These are phyloP conservation scores for Sesia bembeciformis DNA, from an alignment of 2,888 invertebrate species.

Conservation along the genomic window DNA sequence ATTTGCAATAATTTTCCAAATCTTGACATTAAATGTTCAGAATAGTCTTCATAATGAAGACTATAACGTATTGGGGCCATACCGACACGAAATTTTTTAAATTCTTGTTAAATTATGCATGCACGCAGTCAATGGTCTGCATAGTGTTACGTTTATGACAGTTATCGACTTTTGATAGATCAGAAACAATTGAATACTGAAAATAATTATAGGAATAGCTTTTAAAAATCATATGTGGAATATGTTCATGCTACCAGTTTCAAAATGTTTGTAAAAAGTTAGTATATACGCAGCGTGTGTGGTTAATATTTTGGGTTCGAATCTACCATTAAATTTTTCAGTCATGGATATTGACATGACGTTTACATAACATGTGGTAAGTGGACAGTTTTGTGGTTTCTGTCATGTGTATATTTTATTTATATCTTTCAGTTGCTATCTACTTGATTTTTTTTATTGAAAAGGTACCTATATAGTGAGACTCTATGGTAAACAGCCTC, in stretches of 20 bases:
- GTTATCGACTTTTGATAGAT: conserved; percentile 1
- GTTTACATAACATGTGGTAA: background rate
- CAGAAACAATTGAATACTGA: conserved; percentile 24
- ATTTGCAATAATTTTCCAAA: conserved; percentile 82
- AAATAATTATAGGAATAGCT: conserved; percentile 13
- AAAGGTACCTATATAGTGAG: too few relatives aligned
- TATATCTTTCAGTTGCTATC: too few relatives aligned
- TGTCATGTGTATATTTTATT: too few relatives aligned
- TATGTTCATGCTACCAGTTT: conserved; percentile 10
- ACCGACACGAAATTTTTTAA: conserved; percentile 2
- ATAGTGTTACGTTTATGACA: conserved; percentile 5
- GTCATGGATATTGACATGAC: background rate
- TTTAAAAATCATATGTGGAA: conserved; percentile 11
- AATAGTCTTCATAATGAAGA: conserved; percentile 81
- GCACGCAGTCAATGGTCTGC: background rate
- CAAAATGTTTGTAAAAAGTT: background rate
- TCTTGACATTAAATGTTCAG: conserved; percentile 78
- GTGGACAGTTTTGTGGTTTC: background rate
- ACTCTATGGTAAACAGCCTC: too few relatives aligned
- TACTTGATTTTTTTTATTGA: too few relatives aligned
- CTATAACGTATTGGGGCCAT: conserved; percentile 75
- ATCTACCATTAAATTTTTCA: background rate
- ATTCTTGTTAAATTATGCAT: background rate
- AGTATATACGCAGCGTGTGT: too few relatives aligned
- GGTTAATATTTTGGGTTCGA: too few relatives aligned